Conservation (phyloP, 2,113 vertebrate genomes). For the Siniperca chuatsi region DNA sequence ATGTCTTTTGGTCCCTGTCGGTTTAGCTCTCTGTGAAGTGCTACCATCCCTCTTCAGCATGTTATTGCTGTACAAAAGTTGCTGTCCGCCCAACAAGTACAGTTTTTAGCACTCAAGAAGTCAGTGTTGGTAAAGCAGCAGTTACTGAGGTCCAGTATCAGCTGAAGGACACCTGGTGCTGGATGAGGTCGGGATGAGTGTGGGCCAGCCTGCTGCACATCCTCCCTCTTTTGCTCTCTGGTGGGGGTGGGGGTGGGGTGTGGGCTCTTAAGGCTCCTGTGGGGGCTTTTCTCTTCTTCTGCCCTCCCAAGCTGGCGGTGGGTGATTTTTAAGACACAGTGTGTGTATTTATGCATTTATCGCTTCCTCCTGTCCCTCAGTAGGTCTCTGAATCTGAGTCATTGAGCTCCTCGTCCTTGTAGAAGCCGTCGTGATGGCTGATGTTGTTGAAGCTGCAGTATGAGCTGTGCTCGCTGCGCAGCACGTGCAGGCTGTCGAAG, state of each 20-base stretch:
- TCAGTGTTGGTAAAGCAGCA: constrained; percentile 66
- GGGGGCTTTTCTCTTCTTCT: constrained; percentile 58
- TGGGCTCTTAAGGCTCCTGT: constrained; percentile 78
- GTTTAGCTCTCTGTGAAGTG: constrained; percentile 70
- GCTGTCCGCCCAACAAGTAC: constrained; percentile 50
- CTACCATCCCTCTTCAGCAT: constrained; percentile 70
- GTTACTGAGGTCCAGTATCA: constrained; percentile 67
- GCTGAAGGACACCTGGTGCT: constrained; percentile 75
- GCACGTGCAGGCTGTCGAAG: constrained; percentile 92
- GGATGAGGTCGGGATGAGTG: constrained; percentile 70
- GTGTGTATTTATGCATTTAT: constrained; percentile 69
- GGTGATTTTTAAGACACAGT: constrained; percentile 81
- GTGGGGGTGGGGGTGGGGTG: background rate
- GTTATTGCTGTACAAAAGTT: constrained; percentile 77
- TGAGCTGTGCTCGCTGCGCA: constrained; percentile 92
- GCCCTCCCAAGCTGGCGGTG: constrained; percentile 71
- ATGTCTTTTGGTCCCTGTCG: constrained; percentile 79
- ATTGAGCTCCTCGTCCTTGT: constrained; percentile 95
- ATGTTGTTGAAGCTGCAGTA: constrained; percentile 98
- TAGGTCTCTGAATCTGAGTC: constrained; percentile 99
- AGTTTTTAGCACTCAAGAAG: constrained; percentile 51
- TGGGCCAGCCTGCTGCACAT: constrained; percentile 73
- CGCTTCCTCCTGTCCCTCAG: constrained; percentile 77
- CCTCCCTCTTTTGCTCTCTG: constrained; percentile 55
- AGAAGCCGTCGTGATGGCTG: constrained; percentile 90